Base-by-base conservation (phyloP, 2,113 vertebrate genomes). In the Edolisoma coerulescens region DNA sequence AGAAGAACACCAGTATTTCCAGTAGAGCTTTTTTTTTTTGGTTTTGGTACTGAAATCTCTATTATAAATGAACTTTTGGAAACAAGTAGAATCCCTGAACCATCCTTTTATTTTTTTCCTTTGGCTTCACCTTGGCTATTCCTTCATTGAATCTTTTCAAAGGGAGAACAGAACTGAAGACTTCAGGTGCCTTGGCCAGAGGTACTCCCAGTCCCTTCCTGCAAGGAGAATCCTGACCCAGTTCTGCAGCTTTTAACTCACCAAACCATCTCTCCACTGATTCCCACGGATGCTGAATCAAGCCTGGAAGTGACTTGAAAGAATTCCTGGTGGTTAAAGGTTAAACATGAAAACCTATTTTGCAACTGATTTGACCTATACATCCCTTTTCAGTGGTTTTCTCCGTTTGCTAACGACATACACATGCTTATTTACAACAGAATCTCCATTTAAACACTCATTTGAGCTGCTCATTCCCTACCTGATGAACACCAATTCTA, bases 341-440 rank as follows among this genome's bases (percentile, higher is more conserved):
- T 42, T 84, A 63, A 89, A 83, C 41, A 75, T 1, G 0, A 67
- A 86, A 89, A 26, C 19, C n/a, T 88, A 42, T 70, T 92, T 91
- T 81, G 47, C 60, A 53, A 64, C 14, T 59, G 73, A 90, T 94
- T 94, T 96, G 96, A 96, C 95, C 96, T 96, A 90, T 49, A 53
- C 85, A 53, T 78, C 69, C 12, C 3, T 86, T 90, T 76, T 73
- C 56, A 68, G 82, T 60, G 71, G 71, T 90, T 67, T 60, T 79
- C 57, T 79, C 59, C 5, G 0, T 93, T 85, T 91, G 71, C 90
- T 95, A 75, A 50, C 0, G 14, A 81, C 47, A 33, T 4, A 8
- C 3, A 35, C 42, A 39, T 42, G 47, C 47, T 83, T 84, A 90
- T 67, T 75, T 78, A 94, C 83, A 92, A 63, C 42, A 94, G 39